Base-by-base conservation (phyloP, 2,113 vertebrate species). In the Cyprinodon variegatus region DNA sequence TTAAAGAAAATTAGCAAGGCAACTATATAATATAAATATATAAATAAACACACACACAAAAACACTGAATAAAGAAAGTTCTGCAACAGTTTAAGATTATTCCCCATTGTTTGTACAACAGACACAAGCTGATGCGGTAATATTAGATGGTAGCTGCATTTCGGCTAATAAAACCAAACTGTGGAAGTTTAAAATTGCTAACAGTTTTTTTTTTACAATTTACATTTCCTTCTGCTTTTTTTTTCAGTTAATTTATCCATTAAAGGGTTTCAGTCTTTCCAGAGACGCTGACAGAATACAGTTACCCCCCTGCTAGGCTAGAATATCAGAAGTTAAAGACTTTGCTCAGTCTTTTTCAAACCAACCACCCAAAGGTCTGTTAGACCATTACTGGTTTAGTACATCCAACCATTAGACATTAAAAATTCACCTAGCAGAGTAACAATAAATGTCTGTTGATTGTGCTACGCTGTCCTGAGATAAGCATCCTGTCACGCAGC, bases 241-340 rank as follows among this genome's bases (percentile, higher is more conserved):
- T 37, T 74, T 79, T 53, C 77, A 15, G 38, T 37, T 76, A 75
- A 41, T 74, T 78, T 78, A 80, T 85, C 83, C 82, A 76, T 78
- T 17, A 64, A 81, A 29, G 66, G 76, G 74, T 81, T 87, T 81
- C 76, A 11, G 71, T 57, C 3, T 76, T 76, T 59, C 41, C 63
- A 12, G 67, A 43, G 72, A 76, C 17, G 62, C 77, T 61, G 73
- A 77, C 50, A 37, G 86, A 83, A 85, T 71, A 80, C 77, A 85
- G 86, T 85, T 81, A 87, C 76, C 76, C 74, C 61, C 83, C 83
- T 78, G 76, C 81, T 38, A 69, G 64, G 69, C 66, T 5, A 50
- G 60, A 79, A 74, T 72, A 43, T 67, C 77, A 72, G 65, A 72
- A 60, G 61, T 29, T 14, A 29, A 50, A 64, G 45, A 68, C 77